A percentile compares a stretch with the other conserved stretches of the same genome.
phyloP scores from a whole-genome alignment of 2,113 vertebrate genomes.

The Aphyosemion australe region DNA sequence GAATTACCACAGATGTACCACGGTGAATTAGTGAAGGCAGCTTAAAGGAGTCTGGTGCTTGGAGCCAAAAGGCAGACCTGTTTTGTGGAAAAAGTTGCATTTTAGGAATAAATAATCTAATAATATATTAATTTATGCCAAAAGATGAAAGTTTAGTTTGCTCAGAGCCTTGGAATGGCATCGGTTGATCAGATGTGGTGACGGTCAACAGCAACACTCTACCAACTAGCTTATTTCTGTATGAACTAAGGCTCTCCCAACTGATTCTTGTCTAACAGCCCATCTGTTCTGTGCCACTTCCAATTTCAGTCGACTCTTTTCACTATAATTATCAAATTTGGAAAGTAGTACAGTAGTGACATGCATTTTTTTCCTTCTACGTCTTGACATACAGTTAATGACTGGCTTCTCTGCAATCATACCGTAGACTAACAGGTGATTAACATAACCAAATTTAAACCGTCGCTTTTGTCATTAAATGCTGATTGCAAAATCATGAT shows the following conservation, averaged over 20 bases:
- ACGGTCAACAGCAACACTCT: background rate
- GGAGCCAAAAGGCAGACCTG: too few species aligned
- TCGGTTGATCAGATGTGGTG: background rate
- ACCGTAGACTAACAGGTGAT: background rate
- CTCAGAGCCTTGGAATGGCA: background rate
- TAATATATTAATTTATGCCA: too few species aligned
- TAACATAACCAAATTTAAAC: constrained; percentile 7
- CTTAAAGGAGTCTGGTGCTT: too few species aligned
- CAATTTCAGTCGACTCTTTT: background rate
- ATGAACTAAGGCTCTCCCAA: background rate
- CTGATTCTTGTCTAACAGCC: background rate
- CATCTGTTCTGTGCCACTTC: background rate
- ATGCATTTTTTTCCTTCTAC: background rate
- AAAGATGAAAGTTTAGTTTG: background rate
- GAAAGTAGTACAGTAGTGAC: background rate
- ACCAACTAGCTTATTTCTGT: background rate
- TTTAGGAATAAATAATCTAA: too few species aligned
- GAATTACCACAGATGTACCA: too few species aligned
- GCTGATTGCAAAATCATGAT: background rate
- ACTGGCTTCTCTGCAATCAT: background rate
- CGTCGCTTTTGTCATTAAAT: background rate
- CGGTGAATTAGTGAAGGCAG: too few species aligned
- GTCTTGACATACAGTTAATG: background rate
- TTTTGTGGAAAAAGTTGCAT: too few species aligned
- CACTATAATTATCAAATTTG: background rate